Percentiles rank a stretch among this genome's conserved stretches.
Conservation (phyloP, 2,888 invertebrate species). For the Ypsolopha sequella region DNA sequence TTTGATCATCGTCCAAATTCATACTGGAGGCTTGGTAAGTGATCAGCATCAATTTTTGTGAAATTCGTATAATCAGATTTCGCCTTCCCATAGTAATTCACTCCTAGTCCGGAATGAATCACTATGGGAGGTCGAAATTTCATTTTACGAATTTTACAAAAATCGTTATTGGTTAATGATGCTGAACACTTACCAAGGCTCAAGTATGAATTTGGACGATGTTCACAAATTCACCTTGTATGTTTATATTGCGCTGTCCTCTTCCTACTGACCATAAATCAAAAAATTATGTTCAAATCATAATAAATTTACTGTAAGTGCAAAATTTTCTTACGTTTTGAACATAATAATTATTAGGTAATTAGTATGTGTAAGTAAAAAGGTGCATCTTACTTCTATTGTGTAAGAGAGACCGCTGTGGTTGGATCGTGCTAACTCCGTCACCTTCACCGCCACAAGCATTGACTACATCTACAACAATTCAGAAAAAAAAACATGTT, state of each 20-base stretch:
- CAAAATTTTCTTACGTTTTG: background rate
- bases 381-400: conserved; percentile 57
- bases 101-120: too few species aligned
- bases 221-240: too few species aligned
- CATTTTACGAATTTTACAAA: too few species aligned
- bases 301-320: conserved; percentile 5
- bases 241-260: conserved; percentile 29
- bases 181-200: conserved; percentile 10
- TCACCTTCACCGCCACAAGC: conserved; percentile 89
- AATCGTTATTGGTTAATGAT: too few species aligned
- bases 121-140: too few species aligned
- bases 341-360: conserved; percentile 1
- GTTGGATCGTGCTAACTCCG: conserved; percentile 70
- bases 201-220: too few species aligned
- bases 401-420: conserved; percentile 69
- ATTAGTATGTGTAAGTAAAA: background rate
- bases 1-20: too few species aligned
- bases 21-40: too few species aligned
- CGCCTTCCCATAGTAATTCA: too few species aligned
- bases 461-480: conserved; percentile 89
- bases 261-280: conserved; percentile 2
- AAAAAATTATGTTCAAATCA: conserved; percentile 5
- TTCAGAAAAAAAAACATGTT: conserved; percentile 55
- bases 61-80: too few species aligned
- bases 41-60: too few species aligned